Conservation (phyloP, 64 coral and sea anemone genomes). For the Pachyseris speciosa region DNA sequence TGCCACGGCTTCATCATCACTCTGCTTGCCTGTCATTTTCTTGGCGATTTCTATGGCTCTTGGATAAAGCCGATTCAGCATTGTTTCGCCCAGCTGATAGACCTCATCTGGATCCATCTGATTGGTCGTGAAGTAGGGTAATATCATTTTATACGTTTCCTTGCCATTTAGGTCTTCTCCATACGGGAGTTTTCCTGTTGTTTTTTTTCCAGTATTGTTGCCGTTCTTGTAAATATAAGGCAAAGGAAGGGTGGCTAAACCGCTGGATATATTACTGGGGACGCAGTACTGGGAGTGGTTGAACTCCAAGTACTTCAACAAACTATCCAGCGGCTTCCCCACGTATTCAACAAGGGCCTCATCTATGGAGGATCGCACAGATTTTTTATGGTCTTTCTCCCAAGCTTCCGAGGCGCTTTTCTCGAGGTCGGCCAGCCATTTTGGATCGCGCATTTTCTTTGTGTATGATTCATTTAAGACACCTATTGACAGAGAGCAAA, state of each 20-base stretch:
- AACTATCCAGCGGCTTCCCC: constrained; percentile 74
- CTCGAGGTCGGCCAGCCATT: constrained; percentile 48
- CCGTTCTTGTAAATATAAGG: constrained; percentile 80
- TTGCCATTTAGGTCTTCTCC: constrained; percentile 74
- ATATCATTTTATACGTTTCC: constrained; percentile 86
- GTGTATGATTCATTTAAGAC: constrained; percentile 45
- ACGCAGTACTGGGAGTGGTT: constrained; percentile 89
- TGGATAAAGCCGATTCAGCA: constrained; percentile 82
- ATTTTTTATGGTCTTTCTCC: constrained; percentile 40
- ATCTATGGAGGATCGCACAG: constrained; percentile 57
- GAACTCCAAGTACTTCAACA: constrained; percentile 76
- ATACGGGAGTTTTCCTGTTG: constrained; percentile 66
- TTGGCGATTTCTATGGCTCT: constrained; percentile 79
- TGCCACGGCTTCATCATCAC: constrained; percentile 47
- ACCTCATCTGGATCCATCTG: constrained; percentile 83
- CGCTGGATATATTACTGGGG: constrained; percentile 92
- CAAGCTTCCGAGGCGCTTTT: constrained; percentile 17
- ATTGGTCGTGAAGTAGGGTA: constrained; percentile 94
- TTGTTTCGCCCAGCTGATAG: constrained; percentile 67
- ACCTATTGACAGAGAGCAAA: neutral
- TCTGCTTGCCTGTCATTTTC: constrained; percentile 61
- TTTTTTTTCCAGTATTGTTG: constrained; percentile 53
- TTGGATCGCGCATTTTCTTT: constrained; percentile 42
- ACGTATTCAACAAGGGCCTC: constrained; percentile 79
- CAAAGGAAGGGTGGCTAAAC: constrained; percentile 82